phyloP scores from a whole-genome alignment of 2,797 vertebrate species.

The Corythornis leucogaster region DNA sequence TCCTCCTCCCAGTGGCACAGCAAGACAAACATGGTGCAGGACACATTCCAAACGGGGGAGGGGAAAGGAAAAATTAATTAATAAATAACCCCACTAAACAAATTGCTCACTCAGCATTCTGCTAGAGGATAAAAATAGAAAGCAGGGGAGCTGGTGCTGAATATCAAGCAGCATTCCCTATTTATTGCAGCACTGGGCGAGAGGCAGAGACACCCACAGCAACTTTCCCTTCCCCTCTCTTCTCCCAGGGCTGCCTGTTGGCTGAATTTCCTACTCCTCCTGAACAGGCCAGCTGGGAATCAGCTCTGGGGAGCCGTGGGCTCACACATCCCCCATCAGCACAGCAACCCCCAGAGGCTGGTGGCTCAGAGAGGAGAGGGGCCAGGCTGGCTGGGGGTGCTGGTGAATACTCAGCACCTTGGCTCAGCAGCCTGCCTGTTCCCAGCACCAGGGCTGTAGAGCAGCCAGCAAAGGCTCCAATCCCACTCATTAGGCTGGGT shows the following conservation, averaged over 20 bases:
- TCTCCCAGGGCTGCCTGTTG: neutral
- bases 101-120: slow-evolving; percentile 58
- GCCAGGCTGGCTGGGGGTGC: neutral
- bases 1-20: neutral
- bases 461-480: slow-evolving; percentile 5
- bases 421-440: slow-evolving; percentile 1
- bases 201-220: slow-evolving; percentile 7
- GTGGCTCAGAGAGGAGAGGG: neutral
- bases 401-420: slow-evolving; percentile 50
- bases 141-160: slow-evolving; percentile 18
- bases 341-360: neutral
- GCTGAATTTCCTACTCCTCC: slow-evolving; percentile 1
- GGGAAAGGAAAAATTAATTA: neutral
- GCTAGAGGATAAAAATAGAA: slow-evolving; percentile 62
- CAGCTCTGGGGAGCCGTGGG: neutral
- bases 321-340: neutral
- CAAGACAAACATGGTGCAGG: slow-evolving; percentile 24
- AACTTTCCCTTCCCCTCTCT: neutral
- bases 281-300: neutral
- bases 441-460: neutral
- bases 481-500: neutral
- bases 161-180: slow-evolving; percentile 47
- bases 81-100: neutral
- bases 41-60: neutral
- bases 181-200: neutral